Percentiles rank a stretch among this genome's conserved stretches.
These are phyloP conservation scores for Corynorhinus townsendii DNA, from an alignment of 2,113 vertebrate genomes.

Conservation along the genomic window DNA sequence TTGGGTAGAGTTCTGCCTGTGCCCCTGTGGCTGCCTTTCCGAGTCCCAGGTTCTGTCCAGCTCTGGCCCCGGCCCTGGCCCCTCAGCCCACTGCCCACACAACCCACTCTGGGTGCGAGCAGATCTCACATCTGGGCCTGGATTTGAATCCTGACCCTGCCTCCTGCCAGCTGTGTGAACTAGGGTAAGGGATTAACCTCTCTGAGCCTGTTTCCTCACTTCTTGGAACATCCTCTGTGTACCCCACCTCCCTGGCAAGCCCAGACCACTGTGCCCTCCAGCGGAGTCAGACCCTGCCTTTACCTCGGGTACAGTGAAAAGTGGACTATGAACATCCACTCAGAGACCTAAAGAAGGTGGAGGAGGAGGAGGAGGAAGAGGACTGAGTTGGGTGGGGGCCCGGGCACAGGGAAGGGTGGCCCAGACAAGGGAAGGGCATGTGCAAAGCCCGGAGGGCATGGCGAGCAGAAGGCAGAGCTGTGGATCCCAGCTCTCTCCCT, in stretches of 20 bases:
- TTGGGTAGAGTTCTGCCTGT: not conserved
- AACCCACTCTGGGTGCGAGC: not conserved
- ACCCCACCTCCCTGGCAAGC: not conserved
- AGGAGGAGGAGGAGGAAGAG: not conserved
- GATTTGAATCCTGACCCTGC: not conserved
- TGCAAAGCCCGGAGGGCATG: not conserved
- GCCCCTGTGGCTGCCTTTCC: not conserved
- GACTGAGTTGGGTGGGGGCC: rapidly evolving
- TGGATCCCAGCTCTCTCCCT: rapidly evolving
- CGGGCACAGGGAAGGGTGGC: not conserved
- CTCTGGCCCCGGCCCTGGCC: not conserved
- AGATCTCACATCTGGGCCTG: not conserved
- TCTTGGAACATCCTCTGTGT: too few species aligned
- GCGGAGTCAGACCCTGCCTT: too few species aligned
- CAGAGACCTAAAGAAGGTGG: not conserved
- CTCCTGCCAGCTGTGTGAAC: not conserved
- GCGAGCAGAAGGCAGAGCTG: rapidly evolving
- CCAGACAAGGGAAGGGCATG: not conserved
- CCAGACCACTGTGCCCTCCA: not conserved
- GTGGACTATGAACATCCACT: not conserved
- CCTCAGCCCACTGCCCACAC: not conserved
- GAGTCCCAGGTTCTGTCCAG: not conserved
- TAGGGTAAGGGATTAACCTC: not conserved
- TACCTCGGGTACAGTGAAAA: not conserved
- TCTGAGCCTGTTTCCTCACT: not conserved